These are phyloP conservation scores for Batillaria attramentaria DNA, from an alignment of 1,140 invertebrate species.

Conservation along the genomic window DNA sequence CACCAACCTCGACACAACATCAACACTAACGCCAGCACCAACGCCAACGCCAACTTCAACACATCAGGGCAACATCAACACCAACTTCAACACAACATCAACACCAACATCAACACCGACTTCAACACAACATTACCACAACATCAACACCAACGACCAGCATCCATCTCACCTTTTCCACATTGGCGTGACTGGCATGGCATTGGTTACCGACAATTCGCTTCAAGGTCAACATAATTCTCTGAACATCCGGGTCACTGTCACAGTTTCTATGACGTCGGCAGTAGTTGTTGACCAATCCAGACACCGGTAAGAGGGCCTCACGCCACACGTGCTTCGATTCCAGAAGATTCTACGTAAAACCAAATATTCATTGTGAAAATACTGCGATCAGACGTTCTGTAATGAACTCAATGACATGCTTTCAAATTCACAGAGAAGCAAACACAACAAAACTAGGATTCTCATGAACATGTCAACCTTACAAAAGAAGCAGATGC, in stretches of 20 bases:
- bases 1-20: no score
- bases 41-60: no score
- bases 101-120: neutral
- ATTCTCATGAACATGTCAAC: no score
- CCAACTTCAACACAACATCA: neutral
- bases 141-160: neutral
- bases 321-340: conserved; percentile 52
- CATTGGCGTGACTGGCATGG: conserved; percentile 75
- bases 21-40: no score
- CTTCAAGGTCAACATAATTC: conserved; percentile 71
- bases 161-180: conserved; percentile 75
- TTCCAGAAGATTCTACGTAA: no score
- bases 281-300: conserved; percentile 73
- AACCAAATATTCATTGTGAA: no score
- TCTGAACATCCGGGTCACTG: conserved; percentile 70
- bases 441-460: no score
- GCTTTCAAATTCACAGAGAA: no score
- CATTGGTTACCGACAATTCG: conserved; percentile 74
- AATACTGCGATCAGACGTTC: no score
- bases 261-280: conserved; percentile 60
- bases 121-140: neutral
- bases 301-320: conserved; percentile 70
- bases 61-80: no score
- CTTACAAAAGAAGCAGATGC: no score
- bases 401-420: no score